Percentiles rank a stretch among this genome's conserved stretches.
These are phyloP conservation scores for Caenorhabditis drosophilae DNA, from an alignment of 2,888 invertebrate species.

Conservation along the genomic window DNA sequence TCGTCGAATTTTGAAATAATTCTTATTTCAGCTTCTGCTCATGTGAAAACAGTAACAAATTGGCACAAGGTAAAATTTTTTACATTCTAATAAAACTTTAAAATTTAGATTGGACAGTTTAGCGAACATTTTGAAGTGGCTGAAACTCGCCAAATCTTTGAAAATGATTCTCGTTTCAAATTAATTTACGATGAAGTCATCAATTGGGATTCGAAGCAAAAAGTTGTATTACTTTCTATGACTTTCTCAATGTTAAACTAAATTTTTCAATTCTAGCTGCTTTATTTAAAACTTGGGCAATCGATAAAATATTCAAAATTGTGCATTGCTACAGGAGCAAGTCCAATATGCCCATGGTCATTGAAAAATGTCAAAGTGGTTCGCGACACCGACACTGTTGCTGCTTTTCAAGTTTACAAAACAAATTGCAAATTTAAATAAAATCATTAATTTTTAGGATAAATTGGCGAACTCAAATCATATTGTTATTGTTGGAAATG, in stretches of 20 bases:
- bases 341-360: constrained; percentile 75
- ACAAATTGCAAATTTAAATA: neutral
- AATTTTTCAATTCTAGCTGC: neutral
- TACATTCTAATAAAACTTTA: constrained; percentile 1
- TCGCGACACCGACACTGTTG: constrained; percentile 27
- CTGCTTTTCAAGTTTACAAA: constrained; percentile 16
- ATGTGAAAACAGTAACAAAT: constrained; percentile 88
- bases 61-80: constrained; percentile 74
- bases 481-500: constrained; percentile 90
- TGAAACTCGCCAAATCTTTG: constrained; percentile 23
- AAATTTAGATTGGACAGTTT: constrained; percentile 78
- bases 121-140: constrained; percentile 73
- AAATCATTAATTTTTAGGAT: constrained; percentile 18
- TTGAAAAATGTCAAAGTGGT: constrained; percentile 5
- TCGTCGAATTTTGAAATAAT: constrained; percentile 79
- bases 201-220: constrained; percentile 32
- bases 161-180: constrained; percentile 23
- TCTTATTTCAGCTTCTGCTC: constrained; percentile 82
- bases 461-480: constrained; percentile 77
- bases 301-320: no score
- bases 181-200: constrained; percentile 48
- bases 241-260: no score
- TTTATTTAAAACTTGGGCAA: no score
- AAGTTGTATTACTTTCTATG: no score
- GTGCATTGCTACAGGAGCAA: constrained; percentile 89